Evolutionary conservation across 1,140 invertebrate species (phyloP).

Genomic region (Planococcus citri): DNA sequence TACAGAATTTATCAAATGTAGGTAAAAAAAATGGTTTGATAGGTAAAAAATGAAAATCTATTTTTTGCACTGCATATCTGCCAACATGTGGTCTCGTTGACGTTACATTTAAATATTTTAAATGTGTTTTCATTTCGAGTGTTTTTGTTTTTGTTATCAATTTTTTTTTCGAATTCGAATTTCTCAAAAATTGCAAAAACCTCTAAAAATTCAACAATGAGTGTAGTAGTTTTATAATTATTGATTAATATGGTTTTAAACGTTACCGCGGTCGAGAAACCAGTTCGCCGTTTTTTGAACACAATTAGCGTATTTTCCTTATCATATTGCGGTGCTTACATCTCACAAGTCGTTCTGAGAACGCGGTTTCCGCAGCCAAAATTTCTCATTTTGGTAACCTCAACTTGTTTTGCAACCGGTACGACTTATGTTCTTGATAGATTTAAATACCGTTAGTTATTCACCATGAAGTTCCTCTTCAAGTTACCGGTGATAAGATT

Average conservation of each 20-base stretch:
- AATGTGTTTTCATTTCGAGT: too few relatives aligned
- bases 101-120: too few relatives aligned
- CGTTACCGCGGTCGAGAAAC: neutral
- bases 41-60: too few relatives aligned
- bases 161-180: too few relatives aligned
- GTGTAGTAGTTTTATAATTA: too few relatives aligned
- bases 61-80: too few relatives aligned
- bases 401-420: neutral
- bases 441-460: neutral
- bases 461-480: neutral
- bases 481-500: neutral
- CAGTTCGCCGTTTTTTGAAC: neutral
- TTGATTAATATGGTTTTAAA: too few relatives aligned
- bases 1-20: neutral
- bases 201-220: too few relatives aligned
- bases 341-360: neutral
- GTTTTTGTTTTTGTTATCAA: too few relatives aligned
- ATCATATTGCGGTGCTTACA: neutral
- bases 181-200: too few relatives aligned
- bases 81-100: too few relatives aligned
- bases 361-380: neutral
- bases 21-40: neutral
- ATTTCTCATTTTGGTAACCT: neutral
- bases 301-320: slow-evolving; percentile 2
- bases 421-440: neutral